Percentiles rank a stretch among this genome's conserved stretches.
phyloP scores from a whole-genome alignment of 1,140 invertebrate species.

The Hyles vespertilio region DNA sequence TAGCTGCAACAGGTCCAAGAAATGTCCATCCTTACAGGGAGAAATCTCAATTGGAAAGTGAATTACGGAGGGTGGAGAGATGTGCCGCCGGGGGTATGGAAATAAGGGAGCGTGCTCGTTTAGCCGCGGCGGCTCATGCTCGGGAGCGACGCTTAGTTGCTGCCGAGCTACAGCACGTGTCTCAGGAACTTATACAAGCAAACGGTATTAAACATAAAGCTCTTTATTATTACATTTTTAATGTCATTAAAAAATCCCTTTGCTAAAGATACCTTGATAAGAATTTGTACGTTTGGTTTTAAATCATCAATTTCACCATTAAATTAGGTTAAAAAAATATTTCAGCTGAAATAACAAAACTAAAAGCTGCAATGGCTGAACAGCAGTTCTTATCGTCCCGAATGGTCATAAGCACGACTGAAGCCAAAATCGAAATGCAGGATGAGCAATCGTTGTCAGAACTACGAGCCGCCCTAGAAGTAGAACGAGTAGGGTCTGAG shows the following conservation, averaged over 20 bases:
- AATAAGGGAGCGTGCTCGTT: conserved; percentile 49
- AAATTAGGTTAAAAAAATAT: background rate
- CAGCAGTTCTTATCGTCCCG: conserved; percentile 35
- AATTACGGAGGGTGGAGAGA: conserved; percentile 50
- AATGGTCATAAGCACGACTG: conserved; percentile 10
- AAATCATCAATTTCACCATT: too few species aligned
- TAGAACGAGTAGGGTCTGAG: conserved; percentile 42
- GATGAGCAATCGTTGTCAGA: conserved; percentile 38
- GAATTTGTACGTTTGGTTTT: too few species aligned
- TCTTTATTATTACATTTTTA: too few species aligned
- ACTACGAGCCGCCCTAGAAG: conserved; percentile 40
- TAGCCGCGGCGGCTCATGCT: conserved; percentile 55
- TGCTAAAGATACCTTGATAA: too few species aligned
- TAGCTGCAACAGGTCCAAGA: too few species aligned
- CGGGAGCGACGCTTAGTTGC: conserved; percentile 45
- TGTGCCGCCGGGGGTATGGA: conserved; percentile 53
- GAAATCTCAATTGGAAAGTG: conserved; percentile 39
- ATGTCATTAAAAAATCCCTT: too few species aligned
- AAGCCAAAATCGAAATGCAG: conserved; percentile 15
- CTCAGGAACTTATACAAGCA: conserved; percentile 34
- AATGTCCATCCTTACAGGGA: conserved; percentile 28
- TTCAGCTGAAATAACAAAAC: conserved; percentile 52
- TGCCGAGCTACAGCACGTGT: conserved; percentile 42
- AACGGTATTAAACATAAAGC: conserved; percentile 29
- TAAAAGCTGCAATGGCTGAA: conserved; percentile 36